These are phyloP conservation scores for Arnoldichthys spilopterus DNA, from an alignment of 2,797 vertebrate species.

Conservation along the genomic window DNA sequence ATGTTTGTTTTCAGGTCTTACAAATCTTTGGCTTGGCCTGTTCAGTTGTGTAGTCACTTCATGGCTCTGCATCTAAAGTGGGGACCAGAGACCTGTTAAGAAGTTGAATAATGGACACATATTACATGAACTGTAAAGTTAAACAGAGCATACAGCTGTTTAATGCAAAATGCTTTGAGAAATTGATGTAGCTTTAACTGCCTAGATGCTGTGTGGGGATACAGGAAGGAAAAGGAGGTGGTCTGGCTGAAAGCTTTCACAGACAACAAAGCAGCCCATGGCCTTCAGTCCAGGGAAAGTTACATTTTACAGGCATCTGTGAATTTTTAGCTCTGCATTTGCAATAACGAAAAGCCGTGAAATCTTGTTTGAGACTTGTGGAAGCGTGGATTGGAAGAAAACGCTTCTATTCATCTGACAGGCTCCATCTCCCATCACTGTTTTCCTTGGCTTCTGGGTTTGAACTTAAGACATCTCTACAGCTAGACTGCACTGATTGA, in stretches of 20 bases:
- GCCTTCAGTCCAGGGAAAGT: slow-evolving; percentile 40
- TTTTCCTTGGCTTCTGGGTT: slow-evolving; percentile 52
- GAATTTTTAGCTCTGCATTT: not conserved
- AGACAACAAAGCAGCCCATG: slow-evolving; percentile 48
- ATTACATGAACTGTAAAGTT: not conserved
- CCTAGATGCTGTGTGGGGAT: slow-evolving; percentile 30
- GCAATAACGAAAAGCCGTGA: not conserved
- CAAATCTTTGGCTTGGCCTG: no score
- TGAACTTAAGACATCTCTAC: slow-evolving; percentile 53
- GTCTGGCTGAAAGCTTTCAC: slow-evolving; percentile 61
- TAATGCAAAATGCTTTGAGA: not conserved
- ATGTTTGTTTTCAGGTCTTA: no score
- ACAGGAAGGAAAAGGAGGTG: slow-evolving; percentile 75
- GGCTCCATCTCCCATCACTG: not conserved
- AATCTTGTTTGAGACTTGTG: not conserved
- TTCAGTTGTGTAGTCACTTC: no score
- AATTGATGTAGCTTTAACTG: slow-evolving; percentile 14
- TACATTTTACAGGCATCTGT: slow-evolving; percentile 28
- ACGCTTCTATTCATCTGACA: not conserved
- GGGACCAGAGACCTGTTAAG: not conserved
- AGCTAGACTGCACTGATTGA: slow-evolving; percentile 60
- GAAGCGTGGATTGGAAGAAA: slow-evolving; percentile 12
- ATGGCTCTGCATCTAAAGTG: not conserved
- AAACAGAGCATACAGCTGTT: not conserved
- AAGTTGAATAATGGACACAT: not conserved